Percentiles rank a stretch among this genome's conserved stretches.
Conservation (phyloP, 2,888 invertebrate genomes). For the Chalcosyrphus nemorum region DNA sequence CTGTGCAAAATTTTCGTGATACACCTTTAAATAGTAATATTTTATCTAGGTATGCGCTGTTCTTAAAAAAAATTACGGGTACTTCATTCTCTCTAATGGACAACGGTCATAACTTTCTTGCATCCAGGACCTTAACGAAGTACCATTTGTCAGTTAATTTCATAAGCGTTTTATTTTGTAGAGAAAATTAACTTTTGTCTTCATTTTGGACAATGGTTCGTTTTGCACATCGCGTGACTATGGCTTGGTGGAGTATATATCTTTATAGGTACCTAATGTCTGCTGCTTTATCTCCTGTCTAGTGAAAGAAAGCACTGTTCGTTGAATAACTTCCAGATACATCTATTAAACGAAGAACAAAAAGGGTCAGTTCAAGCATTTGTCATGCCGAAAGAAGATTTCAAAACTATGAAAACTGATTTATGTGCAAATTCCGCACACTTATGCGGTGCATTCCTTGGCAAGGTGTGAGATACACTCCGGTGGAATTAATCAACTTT, state of each 20-base stretch:
- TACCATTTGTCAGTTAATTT: background rate
- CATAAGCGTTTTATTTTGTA: background rate
- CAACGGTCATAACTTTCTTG: background rate
- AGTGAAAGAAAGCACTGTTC: background rate
- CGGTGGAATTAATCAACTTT: background rate
- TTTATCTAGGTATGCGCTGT: background rate
- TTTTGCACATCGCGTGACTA: background rate
- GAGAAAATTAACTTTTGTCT: background rate
- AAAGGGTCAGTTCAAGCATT: background rate
- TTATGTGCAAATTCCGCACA: background rate
- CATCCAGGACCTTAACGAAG: background rate
- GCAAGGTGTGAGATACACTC: background rate
- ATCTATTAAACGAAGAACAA: background rate
- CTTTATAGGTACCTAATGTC: background rate
- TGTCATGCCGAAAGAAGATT: background rate
- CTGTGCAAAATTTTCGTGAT: too few species aligned
- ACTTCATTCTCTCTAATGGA: background rate
- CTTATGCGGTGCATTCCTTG: background rate
- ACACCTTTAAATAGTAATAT: background rate
- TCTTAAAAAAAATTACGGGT: background rate
- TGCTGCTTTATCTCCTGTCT: background rate
- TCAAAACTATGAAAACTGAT: background rate
- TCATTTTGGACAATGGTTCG: background rate
- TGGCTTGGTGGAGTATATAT: background rate
- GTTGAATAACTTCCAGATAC: background rate